Percentiles rank a stretch among this genome's conserved stretches.
Conservation (phyloP, 2,113 vertebrate species). For the Cyprinus carpio region DNA sequence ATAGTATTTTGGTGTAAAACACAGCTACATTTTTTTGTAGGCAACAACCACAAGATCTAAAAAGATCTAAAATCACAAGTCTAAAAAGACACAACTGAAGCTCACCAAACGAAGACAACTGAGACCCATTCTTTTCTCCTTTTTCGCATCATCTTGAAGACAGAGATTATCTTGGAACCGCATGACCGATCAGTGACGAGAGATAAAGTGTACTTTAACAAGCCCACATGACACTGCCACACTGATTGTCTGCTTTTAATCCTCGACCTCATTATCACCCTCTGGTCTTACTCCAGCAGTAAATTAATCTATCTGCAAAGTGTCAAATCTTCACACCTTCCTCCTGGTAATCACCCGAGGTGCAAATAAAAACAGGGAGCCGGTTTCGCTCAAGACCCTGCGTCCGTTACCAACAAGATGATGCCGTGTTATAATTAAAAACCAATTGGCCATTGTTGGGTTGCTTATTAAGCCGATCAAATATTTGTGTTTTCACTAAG, state of each 20-base stretch:
- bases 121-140: constrained; percentile 47
- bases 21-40: neutral
- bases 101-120: constrained; percentile 46
- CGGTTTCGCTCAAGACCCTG: constrained; percentile 51
- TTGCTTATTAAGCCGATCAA: constrained; percentile 71
- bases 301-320: constrained; percentile 94
- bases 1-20: neutral
- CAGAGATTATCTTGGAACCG: constrained; percentile 78
- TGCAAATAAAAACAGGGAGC: constrained; percentile 75
- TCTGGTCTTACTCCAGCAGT: constrained; percentile 90
- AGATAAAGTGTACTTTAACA: constrained; percentile 85
- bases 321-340: constrained; percentile 93
- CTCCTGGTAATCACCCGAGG: constrained; percentile 78
- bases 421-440: constrained; percentile 66
- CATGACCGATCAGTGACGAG: constrained; percentile 72
- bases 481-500: constrained; percentile 67
- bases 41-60: neutral
- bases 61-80: too few relatives aligned
- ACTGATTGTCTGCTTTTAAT: constrained; percentile 93
- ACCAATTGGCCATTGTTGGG: constrained; percentile 62
- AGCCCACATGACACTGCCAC: constrained; percentile 76
- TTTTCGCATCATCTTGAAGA: constrained; percentile 55
- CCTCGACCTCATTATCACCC: constrained; percentile 99
- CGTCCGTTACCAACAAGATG: constrained; percentile 70
- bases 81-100: neutral